Evolutionary conservation across 2,113 vertebrate species (phyloP).

Genomic region (Eptesicus fuscus): DNA sequence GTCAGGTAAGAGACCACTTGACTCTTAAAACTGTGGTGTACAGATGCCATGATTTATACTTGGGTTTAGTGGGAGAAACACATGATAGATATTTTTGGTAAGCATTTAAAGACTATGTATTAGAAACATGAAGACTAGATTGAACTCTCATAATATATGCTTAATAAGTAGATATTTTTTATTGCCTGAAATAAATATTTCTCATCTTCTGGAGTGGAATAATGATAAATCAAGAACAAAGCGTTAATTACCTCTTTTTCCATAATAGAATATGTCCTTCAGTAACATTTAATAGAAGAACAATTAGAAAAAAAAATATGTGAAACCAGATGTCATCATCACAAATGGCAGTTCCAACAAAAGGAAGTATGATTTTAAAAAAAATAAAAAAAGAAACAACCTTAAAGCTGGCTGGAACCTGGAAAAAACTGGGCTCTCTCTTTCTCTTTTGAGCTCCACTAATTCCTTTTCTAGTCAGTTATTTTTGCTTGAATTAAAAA

Average conservation of each 20-base stretch:
- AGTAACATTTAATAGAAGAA: neutral
- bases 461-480: neutral
- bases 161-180: neutral
- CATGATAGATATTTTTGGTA: neutral
- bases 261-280: neutral
- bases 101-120: neutral
- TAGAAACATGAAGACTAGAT: neutral
- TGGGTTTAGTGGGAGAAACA: neutral
- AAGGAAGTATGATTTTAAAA: neutral
- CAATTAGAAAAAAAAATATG: neutral
- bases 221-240: neutral
- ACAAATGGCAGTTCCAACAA: neutral
- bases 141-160: neutral
- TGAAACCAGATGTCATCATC: neutral
- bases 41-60: neutral
- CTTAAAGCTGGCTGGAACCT: neutral
- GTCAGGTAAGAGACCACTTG: neutral
- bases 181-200: neutral
- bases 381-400: too few relatives aligned
- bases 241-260: neutral
- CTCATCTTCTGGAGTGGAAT: neutral
- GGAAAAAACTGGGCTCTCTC: neutral
- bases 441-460: neutral
- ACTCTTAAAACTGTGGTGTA: neutral
- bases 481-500: neutral